phyloP scores from a whole-genome alignment of 2,113 vertebrate genomes.

The Rhipidura dahli region DNA sequence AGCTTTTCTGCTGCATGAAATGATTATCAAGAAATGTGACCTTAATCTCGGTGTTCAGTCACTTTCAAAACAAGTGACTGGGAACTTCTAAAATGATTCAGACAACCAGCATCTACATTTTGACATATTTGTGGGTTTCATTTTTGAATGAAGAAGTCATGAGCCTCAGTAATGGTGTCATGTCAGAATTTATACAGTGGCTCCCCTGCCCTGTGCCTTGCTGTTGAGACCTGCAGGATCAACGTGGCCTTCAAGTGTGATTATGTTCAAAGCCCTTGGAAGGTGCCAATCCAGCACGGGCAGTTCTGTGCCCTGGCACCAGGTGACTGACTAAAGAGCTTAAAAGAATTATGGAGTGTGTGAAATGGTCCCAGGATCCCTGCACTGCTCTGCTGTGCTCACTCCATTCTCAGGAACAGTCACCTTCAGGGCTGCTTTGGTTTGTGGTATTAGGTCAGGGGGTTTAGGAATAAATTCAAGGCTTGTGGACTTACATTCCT shows the following conservation, averaged over 20 bases:
- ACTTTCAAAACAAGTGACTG: neutral
- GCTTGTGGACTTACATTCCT: neutral
- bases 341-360: neutral
- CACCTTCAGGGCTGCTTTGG: neutral
- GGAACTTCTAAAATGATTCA: neutral
- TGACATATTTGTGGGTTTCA: neutral
- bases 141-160: neutral
- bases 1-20: neutral
- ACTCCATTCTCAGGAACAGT: neutral
- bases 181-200: neutral
- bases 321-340: neutral
- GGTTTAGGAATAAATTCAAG: neutral
- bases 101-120: neutral
- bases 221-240: neutral
- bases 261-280: conserved; percentile 7
- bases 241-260: neutral
- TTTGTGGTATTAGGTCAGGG: neutral
- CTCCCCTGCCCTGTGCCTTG: neutral
- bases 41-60: neutral
- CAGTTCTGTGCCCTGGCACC: neutral
- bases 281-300: neutral
- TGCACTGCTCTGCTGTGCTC: neutral
- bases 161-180: neutral
- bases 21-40: neutral
- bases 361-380: neutral